phyloP scores from a whole-genome alignment of 2,113 vertebrate species.

The Pituophis catenifer region DNA sequence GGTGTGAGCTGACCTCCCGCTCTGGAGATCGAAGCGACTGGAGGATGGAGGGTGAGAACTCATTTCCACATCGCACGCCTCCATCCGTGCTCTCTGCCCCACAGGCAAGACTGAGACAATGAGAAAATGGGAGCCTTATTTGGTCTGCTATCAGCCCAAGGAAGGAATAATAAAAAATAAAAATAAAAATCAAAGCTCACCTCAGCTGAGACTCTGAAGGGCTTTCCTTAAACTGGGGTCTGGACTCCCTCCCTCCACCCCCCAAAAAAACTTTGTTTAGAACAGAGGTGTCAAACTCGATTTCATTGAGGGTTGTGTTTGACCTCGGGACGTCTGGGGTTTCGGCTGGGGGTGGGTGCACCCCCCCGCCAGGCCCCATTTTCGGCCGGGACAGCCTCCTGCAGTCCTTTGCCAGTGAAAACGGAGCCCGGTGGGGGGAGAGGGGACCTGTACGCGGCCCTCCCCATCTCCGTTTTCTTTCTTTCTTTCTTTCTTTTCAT shows the following conservation, averaged over 20 bases:
- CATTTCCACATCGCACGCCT: not conserved
- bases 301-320: no score
- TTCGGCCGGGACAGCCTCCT: no score
- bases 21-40: not conserved
- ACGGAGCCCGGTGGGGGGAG: no score
- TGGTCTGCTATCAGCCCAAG: not conserved
- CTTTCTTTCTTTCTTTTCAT: no score
- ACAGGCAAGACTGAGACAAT: not conserved
- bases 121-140: not conserved
- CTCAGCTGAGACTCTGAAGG: not conserved
- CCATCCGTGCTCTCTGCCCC: not conserved
- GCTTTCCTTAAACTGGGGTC: not conserved
- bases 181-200: not conserved
- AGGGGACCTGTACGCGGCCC: no score
- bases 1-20: not conserved
- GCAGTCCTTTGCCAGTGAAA: no score
- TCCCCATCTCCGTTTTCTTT: no score
- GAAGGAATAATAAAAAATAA: not conserved
- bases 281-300: no score
- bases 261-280: not conserved
- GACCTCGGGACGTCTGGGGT: no score
- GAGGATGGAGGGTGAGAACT: not conserved
- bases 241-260: not conserved
- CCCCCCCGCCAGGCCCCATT: no score
- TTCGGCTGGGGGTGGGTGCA: no score